Conservation (phyloP, 2,113 vertebrate species). For the Procapra przewalskii region DNA sequence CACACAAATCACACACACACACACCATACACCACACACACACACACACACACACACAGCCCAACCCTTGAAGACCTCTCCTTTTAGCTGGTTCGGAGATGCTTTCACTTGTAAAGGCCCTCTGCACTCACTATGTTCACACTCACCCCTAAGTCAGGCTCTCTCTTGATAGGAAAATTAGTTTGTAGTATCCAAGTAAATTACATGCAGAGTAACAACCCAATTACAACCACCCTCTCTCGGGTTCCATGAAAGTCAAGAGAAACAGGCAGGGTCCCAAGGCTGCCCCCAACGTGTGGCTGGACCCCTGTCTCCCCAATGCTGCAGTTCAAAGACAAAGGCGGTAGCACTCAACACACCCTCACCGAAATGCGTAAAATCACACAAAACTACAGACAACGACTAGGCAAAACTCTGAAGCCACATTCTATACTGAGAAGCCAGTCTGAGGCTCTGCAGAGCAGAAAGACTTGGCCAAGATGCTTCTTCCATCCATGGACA, state of each 20-base stretch:
- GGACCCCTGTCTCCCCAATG: background rate
- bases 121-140: background rate
- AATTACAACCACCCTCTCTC: background rate
- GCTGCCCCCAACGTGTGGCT: background rate
- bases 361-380: background rate
- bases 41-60: background rate
- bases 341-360: background rate
- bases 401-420: background rate
- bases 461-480: background rate
- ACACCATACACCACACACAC: background rate
- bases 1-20: background rate
- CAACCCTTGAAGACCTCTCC: background rate
- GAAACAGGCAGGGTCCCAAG: background rate
- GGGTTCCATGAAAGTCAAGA: background rate
- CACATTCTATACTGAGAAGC: background rate
- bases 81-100: background rate
- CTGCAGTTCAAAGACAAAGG: background rate
- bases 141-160: background rate
- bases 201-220: background rate
- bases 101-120: background rate
- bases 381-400: background rate
- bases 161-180: background rate
- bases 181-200: background rate
- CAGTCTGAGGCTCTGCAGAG: background rate
- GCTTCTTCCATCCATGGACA: background rate